phyloP scores from a whole-genome alignment of 2,797 vertebrate species.

The Lagorchestes hirsutus region DNA sequence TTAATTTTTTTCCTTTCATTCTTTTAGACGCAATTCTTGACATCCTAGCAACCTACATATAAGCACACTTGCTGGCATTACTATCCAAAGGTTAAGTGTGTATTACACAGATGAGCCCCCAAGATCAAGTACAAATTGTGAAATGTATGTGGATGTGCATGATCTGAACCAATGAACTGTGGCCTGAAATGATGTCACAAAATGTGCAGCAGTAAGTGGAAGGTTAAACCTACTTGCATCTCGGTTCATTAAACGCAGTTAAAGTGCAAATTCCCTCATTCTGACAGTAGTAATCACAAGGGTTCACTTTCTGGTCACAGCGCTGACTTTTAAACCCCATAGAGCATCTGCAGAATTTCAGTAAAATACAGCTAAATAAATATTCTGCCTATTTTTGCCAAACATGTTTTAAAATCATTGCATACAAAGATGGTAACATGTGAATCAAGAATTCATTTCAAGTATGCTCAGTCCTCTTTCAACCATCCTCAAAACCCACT shows the following conservation, averaged over 20 bases:
- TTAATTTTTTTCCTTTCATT: constrained; percentile 54
- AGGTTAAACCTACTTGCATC: constrained; percentile 99
- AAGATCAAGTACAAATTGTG: constrained; percentile 83
- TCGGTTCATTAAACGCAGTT: constrained; percentile 99
- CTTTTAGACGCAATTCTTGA: constrained; percentile 50
- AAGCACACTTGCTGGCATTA: constrained; percentile 76
- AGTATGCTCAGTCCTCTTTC: constrained; percentile 21
- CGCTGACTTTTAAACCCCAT: constrained; percentile 99
- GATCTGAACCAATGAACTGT: constrained; percentile 87
- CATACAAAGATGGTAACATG: constrained; percentile 77
- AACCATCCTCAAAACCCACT: constrained; percentile 43
- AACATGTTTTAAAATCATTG: constrained; percentile 82
- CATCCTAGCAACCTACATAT: constrained; percentile 68
- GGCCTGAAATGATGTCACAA: constrained; percentile 89
- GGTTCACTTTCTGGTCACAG: constrained; percentile 99
- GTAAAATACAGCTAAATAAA: constrained; percentile 91
- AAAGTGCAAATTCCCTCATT: constrained; percentile 99
- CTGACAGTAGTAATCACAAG: constrained; percentile 99
- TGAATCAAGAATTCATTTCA: constrained; percentile 27
- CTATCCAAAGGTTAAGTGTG: constrained; percentile 82
- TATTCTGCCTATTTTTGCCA: constrained; percentile 82
- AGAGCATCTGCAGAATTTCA: constrained; percentile 99
- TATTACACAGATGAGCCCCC: constrained; percentile 83
- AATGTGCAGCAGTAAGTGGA: constrained; percentile 89
- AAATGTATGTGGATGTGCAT: constrained; percentile 88